Evolutionary conservation across 2,797 vertebrate genomes (phyloP).

Genomic region (Echeneis naucrates): DNA sequence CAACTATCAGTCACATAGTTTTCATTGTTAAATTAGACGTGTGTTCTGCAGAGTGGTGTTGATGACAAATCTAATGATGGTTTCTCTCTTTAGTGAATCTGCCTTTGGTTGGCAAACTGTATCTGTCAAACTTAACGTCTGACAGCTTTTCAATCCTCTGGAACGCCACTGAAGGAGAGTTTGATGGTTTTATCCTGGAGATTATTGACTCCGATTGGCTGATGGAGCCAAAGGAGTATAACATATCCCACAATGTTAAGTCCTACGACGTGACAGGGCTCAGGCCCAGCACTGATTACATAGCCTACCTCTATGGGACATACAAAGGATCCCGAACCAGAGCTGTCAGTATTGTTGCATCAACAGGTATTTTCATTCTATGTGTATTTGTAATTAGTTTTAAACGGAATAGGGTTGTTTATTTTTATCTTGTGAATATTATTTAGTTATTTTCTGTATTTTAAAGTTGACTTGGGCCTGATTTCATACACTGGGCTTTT

Average conservation of each 20-base stretch:
- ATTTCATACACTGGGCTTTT: conserved; percentile 11
- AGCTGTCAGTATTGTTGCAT: conserved; percentile 89
- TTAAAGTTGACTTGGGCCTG: conserved; percentile 19
- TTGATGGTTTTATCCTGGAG: conserved; percentile 94
- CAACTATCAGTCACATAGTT: not conserved
- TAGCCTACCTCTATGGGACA: conserved; percentile 94
- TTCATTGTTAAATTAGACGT: not conserved
- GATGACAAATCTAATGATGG: conserved; percentile 69
- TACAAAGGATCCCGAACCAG: conserved; percentile 85
- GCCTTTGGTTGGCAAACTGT: conserved; percentile 88
- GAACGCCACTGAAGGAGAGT: conserved; percentile 85
- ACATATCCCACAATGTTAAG: conserved; percentile 85
- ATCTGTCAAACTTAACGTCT: conserved; percentile 88
- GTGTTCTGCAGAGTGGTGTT: conserved; percentile 34
- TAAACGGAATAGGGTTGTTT: conserved; percentile 9
- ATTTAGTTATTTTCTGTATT: conserved; percentile 11
- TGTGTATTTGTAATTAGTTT: conserved; percentile 28
- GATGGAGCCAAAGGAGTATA: conserved; percentile 88
- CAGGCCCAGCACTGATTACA: conserved; percentile 91
- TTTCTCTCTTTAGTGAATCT: conserved; percentile 87
- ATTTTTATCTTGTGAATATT: conserved; percentile 1
- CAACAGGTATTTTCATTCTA: conserved; percentile 90
- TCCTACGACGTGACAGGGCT: conserved; percentile 90
- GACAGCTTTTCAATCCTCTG: conserved; percentile 94
- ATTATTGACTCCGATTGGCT: conserved; percentile 97